These are phyloP conservation scores for Caenorhabditis japonica DNA, from an alignment of 2,888 invertebrate genomes.

Conservation along the genomic window DNA sequence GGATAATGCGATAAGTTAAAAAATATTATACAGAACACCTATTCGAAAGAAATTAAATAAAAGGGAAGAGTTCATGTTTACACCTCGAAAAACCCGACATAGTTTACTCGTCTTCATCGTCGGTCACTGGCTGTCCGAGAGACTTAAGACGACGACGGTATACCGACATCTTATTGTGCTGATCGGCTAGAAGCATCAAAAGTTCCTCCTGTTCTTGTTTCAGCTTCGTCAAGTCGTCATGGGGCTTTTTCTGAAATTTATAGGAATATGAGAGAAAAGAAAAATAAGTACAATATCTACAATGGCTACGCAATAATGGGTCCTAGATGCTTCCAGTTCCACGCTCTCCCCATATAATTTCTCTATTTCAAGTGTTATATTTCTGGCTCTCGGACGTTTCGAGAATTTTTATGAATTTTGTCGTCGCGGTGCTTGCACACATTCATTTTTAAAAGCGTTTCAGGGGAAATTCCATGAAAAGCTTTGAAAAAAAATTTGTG, in stretches of 20 bases:
- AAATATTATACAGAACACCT: constrained; percentile 40
- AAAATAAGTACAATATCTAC: too few relatives aligned
- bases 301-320: too few relatives aligned
- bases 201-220: constrained; percentile 94
- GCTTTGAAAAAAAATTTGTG: too few relatives aligned
- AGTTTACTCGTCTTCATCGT: constrained; percentile 71
- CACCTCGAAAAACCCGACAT: constrained; percentile 28
- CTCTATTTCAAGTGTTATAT: too few relatives aligned
- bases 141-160: constrained; percentile 64
- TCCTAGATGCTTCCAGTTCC: too few relatives aligned
- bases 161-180: constrained; percentile 83
- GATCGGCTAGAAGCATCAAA: constrained; percentile 89
- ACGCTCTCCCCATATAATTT: too few relatives aligned
- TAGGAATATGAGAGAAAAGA: too few relatives aligned
- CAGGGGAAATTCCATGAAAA: too few relatives aligned
- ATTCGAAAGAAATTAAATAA: constrained; percentile 1
- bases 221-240: constrained; percentile 77
- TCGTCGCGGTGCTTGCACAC: too few relatives aligned
- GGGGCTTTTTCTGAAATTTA: constrained; percentile 14
- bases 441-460: too few relatives aligned
- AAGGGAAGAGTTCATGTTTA: constrained; percentile 9
- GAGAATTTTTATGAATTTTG: too few relatives aligned
- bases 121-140: constrained; percentile 68
- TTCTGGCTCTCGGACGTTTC: too few relatives aligned
- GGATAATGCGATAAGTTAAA: constrained; percentile 25